Evolutionary conservation across 2,888 invertebrate genomes (phyloP).

Genomic region (Zaprionus bogoriensis): DNA sequence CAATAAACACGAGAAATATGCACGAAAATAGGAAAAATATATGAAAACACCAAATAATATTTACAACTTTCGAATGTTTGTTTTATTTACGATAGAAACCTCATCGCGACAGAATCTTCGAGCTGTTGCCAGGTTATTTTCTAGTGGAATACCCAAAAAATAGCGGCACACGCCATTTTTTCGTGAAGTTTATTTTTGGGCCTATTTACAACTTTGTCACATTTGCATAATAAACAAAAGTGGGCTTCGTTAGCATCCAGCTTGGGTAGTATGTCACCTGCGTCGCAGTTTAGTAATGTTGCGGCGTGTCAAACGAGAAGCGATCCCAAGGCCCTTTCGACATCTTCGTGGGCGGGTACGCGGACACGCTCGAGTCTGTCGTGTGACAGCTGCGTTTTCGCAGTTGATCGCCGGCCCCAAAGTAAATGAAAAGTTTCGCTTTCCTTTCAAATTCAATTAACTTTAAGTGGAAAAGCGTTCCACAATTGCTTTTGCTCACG

Average conservation of each 20-base stretch:
- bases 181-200: not conserved
- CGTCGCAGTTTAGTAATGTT: conserved; percentile 13
- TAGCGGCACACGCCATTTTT: not conserved
- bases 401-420: conserved; percentile 11
- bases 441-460: conserved; percentile 15
- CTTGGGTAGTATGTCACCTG: not conserved
- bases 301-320: not conserved
- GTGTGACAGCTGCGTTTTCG: conserved; percentile 3
- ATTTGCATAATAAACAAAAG: conserved; percentile 21
- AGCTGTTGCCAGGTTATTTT: not conserved
- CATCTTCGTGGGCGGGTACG: conserved; percentile 19
- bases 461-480: conserved; percentile 25
- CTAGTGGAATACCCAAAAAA: not conserved
- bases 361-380: not conserved
- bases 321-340: conserved; percentile 11
- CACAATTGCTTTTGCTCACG: conserved; percentile 34
- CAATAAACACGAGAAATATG: no score
- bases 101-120: not conserved
- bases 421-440: conserved; percentile 4
- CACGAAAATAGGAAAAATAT: not conserved
- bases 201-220: not conserved
- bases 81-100: not conserved
- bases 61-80: not conserved
- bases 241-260: conserved; percentile 5
- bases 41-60: no score